These are phyloP conservation scores for Labroides dimidiatus DNA, from an alignment of 2,797 vertebrate genomes.

Conservation along the genomic window DNA sequence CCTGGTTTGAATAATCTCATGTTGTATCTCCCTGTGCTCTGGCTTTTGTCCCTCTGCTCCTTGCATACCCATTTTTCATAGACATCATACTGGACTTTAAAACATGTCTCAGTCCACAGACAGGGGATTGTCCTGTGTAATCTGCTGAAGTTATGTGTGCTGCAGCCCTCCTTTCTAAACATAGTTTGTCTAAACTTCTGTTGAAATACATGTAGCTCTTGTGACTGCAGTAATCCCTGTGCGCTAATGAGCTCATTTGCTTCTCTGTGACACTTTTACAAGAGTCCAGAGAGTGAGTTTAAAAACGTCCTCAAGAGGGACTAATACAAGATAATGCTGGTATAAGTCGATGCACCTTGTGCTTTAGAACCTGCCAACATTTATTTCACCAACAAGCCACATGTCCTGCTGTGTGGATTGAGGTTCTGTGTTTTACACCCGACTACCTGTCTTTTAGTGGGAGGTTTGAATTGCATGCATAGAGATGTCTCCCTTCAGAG, in stretches of 20 bases:
- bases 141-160: conserved; percentile 55
- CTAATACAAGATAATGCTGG: background rate
- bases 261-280: conserved; percentile 26
- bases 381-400: background rate
- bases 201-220: conserved; percentile 60
- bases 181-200: conserved; percentile 64
- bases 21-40: background rate
- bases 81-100: conserved; percentile 27
- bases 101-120: conserved; percentile 25
- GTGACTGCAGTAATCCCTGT: conserved; percentile 46
- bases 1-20: no score
- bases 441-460: conserved; percentile 43
- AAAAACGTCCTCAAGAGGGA: conserved; percentile 16
- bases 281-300: conserved; percentile 23
- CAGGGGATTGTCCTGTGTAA: conserved; percentile 53
- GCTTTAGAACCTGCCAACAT: conserved; percentile 9
- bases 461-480: conserved; percentile 47
- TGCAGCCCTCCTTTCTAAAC: conserved; percentile 67
- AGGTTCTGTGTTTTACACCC: conserved; percentile 12
- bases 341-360: background rate
- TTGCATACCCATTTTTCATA: conserved; percentile 11
- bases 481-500: conserved; percentile 38
- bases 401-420: conserved; percentile 14
- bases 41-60: conserved; percentile 11
- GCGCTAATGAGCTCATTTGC: conserved; percentile 61